Conservation (phyloP, 2,888 invertebrate species). For the Ecliptopera silaceata region DNA sequence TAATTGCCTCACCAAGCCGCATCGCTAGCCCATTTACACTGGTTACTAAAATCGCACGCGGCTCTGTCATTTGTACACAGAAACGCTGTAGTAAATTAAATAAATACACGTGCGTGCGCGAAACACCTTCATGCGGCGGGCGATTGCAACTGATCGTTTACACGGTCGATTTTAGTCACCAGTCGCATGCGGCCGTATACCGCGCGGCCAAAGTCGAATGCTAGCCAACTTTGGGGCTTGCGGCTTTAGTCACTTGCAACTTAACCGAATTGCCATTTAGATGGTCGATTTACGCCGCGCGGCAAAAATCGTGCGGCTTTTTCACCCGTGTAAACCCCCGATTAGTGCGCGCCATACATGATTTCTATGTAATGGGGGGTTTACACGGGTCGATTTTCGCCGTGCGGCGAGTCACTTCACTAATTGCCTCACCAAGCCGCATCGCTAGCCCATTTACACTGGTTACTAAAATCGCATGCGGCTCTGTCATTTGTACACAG, state of each 20-base stretch:
- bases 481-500: slow-evolving; percentile 43
- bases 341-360: no score
- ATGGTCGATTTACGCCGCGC: slow-evolving; percentile 19
- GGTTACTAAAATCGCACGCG: slow-evolving; percentile 52
- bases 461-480: slow-evolving; percentile 52
- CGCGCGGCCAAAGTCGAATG: slow-evolving; percentile 36
- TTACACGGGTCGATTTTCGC: slow-evolving; percentile 51
- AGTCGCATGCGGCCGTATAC: slow-evolving; percentile 61
- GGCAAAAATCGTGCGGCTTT: slow-evolving; percentile 40
- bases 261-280: slow-evolving; percentile 20
- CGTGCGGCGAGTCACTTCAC: slow-evolving; percentile 45
- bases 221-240: slow-evolving; percentile 49
- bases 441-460: slow-evolving; percentile 49
- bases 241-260: slow-evolving; percentile 42
- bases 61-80: slow-evolving; percentile 49
- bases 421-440: slow-evolving; percentile 41
- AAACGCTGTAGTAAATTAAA: no score
- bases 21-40: slow-evolving; percentile 49
- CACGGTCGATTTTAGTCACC: slow-evolving; percentile 32
- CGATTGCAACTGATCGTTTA: slow-evolving; percentile 19
- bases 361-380: no score
- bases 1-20: slow-evolving; percentile 41
- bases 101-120: slow-evolving; percentile 40
- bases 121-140: slow-evolving; percentile 32
- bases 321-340: no score